Base-by-base conservation (phyloP, 2,113 vertebrate species). In the Enhydra lutris region DNA sequence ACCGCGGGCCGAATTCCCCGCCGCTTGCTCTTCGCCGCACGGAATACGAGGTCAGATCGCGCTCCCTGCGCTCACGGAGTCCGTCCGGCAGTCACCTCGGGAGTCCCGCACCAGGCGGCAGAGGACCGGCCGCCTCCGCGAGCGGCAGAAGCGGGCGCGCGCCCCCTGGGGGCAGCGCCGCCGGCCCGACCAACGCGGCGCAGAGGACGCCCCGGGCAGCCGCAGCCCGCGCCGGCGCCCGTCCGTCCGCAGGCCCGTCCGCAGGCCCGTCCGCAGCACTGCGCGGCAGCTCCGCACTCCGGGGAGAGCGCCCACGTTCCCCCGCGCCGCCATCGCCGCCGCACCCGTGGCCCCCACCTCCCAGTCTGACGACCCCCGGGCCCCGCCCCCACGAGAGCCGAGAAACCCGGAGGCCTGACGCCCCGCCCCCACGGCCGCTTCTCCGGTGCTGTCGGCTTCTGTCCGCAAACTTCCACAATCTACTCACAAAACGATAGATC, bases 401-500 rank as follows among this genome's bases (percentile, higher is more conserved):
- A 97, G 80, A 69, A 31, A 97, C 91, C 65, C 87, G 96, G 47
- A 83, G 96, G 78, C 34, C 20, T 7, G 18, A 0, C 0, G 14
- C 61, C 63, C n/a, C 21, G 13, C 9, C 13, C n/a, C 18, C 18
- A 21, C 2, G 1, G 42, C 10, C 94, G 96, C 83, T 91, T 17
- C 24, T 63, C 52, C 18, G 50, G 42, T 50, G 59, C 15, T 0
- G 11, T 31, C 2, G 29, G 31, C 61, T 36, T 82, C 91, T 94
- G 96, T 98, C 98, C 97, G 91, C 98, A 97, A 87, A 65, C 89
- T 3, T 96, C 97, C 98, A 96, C 79, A 96, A 98, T 92, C 96
- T 96, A 96, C 95, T 97, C 95, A 91, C 42, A 67, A 83, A 52
- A 50, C 29, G 63, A 83, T 96, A 97, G 95, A 97, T 96, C 95